Base-by-base conservation (phyloP, 2,888 invertebrate genomes). In the Disparrhopalites patrizii region DNA sequence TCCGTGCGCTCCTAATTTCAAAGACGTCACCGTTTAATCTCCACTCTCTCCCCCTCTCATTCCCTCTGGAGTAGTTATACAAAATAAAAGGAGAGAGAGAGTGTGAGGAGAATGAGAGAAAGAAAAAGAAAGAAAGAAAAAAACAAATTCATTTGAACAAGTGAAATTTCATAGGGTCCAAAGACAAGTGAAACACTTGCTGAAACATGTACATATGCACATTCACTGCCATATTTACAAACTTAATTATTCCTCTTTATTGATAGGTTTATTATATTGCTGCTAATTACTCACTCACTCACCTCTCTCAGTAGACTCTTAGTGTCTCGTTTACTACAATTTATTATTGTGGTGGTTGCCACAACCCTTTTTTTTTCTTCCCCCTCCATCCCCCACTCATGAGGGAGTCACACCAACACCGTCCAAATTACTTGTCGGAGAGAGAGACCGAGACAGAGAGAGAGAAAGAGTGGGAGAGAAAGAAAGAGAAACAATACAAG, bases 281-380 rank as follows among this genome's bases (percentile, higher is more conserved):
- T 36, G 25, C 56, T 50, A 64, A 64, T 64, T 56, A 47, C 56
- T 56, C 56, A 56, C 47, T 63, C 63, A 56, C 47, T 63, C 63
- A 52, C 15, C 28, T 52, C 38, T 61, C 52, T 36, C 51, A 52
- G 25, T n/a, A 38, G 25, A 20, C 18, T 27, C 18, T 8, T 30
- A 30, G 13, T 8, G 10, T 27, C 15, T 13, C 27, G 31, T 28
- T 30, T 23, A 27, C 54, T 40, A 40, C 38, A 31, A 31, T 62
- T 54, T 43, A n/a, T 13, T 4, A 5, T 56, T 56, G 31, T 50
- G 25, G n/a, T n/a, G n/a, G n/a, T n/a, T n/a, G n/a, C n/a, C n/a
- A n/a, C n/a, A n/a, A n/a, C n/a, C n/a, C 54, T 56, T 51, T 55
- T 50, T 56, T 55, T 47, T 43, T 28, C 38, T 55, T 62, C 33